These are phyloP conservation scores for Biston stratarius DNA, from an alignment of 2,888 invertebrate species.

Conservation along the genomic window DNA sequence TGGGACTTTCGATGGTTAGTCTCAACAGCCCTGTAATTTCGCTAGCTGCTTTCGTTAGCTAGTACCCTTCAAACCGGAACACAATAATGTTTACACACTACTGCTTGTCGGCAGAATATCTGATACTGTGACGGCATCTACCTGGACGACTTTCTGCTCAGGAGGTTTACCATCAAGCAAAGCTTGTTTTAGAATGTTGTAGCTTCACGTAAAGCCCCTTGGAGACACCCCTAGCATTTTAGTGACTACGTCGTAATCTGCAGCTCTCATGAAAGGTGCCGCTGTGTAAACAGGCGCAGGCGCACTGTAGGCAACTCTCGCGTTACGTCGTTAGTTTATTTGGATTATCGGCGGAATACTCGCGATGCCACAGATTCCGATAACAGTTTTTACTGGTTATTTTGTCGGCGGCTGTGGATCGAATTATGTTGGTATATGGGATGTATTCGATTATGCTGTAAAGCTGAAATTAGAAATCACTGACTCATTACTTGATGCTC, in stretches of 20 bases:
- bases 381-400: not conserved
- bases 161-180: no score
- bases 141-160: no score
- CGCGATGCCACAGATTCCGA: not conserved
- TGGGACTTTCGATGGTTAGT: no score
- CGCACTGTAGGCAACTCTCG: constrained; percentile 31
- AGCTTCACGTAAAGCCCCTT: not conserved
- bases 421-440: constrained; percentile 5
- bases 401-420: constrained; percentile 8
- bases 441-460: constrained; percentile 2
- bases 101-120: no score
- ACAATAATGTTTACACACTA: no score
- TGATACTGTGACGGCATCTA: no score
- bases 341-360: constrained; percentile 36
- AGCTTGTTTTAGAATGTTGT: no score
- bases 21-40: no score
- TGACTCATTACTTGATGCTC: no score
- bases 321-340: constrained; percentile 44
- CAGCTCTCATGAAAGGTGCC: constrained; percentile 44
- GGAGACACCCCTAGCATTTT: constrained; percentile 23
- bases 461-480: not conserved
- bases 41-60: no score
- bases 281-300: constrained; percentile 41
- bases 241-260: constrained; percentile 28
- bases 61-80: no score